Percentiles rank a stretch among this genome's conserved stretches.
These are phyloP conservation scores for Phengaris alcon DNA, from an alignment of 2,888 invertebrate species.

Conservation along the genomic window DNA sequence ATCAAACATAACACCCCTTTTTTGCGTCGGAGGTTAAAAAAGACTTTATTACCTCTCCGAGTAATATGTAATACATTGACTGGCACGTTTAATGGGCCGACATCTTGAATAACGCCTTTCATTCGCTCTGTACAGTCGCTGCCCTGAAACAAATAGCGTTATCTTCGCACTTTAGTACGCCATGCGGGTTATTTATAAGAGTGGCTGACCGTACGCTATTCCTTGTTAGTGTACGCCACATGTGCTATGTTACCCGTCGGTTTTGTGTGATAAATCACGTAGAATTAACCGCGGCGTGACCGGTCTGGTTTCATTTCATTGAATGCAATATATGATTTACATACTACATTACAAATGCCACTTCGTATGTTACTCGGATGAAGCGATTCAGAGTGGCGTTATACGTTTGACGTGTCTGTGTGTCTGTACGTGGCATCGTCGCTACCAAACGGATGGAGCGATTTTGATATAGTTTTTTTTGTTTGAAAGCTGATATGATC, in stretches of 20 bases:
- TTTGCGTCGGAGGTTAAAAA: too few relatives aligned
- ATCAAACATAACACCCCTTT: too few relatives aligned
- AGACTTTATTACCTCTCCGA: too few relatives aligned
- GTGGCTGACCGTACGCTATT: not conserved
- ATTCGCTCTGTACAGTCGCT: not conserved
- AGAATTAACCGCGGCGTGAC: not conserved
- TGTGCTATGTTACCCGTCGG: not conserved
- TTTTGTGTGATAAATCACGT: constrained; percentile 10
- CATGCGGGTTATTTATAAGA: not conserved
- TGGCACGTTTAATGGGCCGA: not conserved
- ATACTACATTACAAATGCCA: not conserved
- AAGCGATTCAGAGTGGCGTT: too few relatives aligned
- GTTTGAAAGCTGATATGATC: too few relatives aligned
- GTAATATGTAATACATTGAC: not conserved
- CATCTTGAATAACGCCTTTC: not conserved
- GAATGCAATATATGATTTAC: not conserved
- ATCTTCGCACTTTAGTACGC: not conserved
- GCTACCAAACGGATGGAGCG: too few relatives aligned
- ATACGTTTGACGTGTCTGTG: too few relatives aligned
- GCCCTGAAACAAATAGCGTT: not conserved
- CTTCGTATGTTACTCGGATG: too few relatives aligned
- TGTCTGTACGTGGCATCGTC: too few relatives aligned
- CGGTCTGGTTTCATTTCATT: constrained; percentile 1
- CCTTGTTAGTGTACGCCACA: not conserved
- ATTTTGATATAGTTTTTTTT: too few relatives aligned